Conservation (phyloP, 2,113 vertebrate genomes). For the Gambusia affinis region DNA sequence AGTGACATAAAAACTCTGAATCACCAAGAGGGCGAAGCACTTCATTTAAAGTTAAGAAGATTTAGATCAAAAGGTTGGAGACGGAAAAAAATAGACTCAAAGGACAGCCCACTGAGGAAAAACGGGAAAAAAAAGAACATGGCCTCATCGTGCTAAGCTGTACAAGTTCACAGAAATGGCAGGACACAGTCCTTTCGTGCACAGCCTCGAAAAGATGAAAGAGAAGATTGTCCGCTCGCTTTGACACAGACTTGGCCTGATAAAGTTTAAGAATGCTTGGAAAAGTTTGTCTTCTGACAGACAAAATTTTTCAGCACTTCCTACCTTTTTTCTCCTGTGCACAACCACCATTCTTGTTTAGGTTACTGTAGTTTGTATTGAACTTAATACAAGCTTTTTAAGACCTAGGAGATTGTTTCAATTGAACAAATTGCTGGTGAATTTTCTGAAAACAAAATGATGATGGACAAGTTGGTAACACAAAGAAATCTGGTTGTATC, state of each 20-base stretch:
- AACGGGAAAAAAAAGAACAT: constrained; percentile 44
- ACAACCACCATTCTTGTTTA: constrained; percentile 68
- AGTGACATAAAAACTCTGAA: constrained; percentile 77
- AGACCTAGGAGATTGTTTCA: constrained; percentile 33
- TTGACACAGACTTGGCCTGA: constrained; percentile 68
- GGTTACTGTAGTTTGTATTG: constrained; percentile 44
- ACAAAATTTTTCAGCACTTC: constrained; percentile 51
- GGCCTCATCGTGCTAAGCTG: constrained; percentile 75
- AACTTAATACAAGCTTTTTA: constrained; percentile 38
- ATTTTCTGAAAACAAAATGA: constrained; percentile 27
- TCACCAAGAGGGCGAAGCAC: constrained; percentile 79
- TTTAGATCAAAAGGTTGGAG: constrained; percentile 84
- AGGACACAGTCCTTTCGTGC: constrained; percentile 74
- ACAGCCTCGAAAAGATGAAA: constrained; percentile 78
- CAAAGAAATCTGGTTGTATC: background rate
- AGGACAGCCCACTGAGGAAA: constrained; percentile 56
- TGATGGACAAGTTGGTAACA: background rate
- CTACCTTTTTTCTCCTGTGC: constrained; percentile 26
- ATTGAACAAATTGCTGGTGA: constrained; percentile 46
- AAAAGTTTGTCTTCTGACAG: constrained; percentile 65
- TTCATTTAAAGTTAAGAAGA: constrained; percentile 85
- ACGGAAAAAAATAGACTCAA: constrained; percentile 70
- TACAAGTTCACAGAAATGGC: constrained; percentile 73
- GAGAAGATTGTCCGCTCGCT: constrained; percentile 67
- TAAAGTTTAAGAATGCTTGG: constrained; percentile 62